Evolutionary conservation across 2,797 vertebrate genomes (phyloP).

Genomic region (Typhlichthys subterraneus): DNA sequence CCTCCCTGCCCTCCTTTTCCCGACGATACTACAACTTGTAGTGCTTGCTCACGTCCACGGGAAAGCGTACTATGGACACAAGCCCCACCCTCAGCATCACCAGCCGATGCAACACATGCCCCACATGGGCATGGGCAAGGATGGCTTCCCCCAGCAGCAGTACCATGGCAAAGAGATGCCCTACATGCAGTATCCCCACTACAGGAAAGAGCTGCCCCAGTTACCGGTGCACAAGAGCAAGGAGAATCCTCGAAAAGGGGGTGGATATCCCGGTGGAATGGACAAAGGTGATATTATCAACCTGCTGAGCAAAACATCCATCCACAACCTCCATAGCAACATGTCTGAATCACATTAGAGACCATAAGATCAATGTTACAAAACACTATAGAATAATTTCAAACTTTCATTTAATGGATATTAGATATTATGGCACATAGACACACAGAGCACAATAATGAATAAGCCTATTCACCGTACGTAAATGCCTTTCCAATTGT

Average conservation of each 20-base stretch:
- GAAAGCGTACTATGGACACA: conserved; percentile 93
- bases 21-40: conserved; percentile 76
- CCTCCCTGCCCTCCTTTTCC: conserved; percentile 72
- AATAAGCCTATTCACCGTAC: too few relatives aligned
- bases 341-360: too few relatives aligned
- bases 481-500: too few relatives aligned
- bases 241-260: conserved; percentile 82
- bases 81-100: conserved; percentile 88
- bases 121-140: conserved; percentile 88
- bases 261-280: conserved; percentile 62
- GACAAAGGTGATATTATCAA: conserved; percentile 84
- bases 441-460: too few relatives aligned
- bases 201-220: conserved; percentile 91
- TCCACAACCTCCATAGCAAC: background rate
- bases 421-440: too few relatives aligned
- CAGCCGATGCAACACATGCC: conserved; percentile 90
- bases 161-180: conserved; percentile 89
- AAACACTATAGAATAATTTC: too few relatives aligned
- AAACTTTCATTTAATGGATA: too few relatives aligned
- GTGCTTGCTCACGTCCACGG: conserved; percentile 75
- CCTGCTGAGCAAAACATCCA: background rate
- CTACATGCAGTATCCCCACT: conserved; percentile 90
- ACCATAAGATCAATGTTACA: too few relatives aligned
- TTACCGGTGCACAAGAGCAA: conserved; percentile 89
- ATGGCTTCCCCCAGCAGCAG: conserved; percentile 82